Evolutionary conservation across 2,113 vertebrate species (phyloP), one percentile per base, ranked within the genome.

Genomic region (Gambusia affinis): DNA sequence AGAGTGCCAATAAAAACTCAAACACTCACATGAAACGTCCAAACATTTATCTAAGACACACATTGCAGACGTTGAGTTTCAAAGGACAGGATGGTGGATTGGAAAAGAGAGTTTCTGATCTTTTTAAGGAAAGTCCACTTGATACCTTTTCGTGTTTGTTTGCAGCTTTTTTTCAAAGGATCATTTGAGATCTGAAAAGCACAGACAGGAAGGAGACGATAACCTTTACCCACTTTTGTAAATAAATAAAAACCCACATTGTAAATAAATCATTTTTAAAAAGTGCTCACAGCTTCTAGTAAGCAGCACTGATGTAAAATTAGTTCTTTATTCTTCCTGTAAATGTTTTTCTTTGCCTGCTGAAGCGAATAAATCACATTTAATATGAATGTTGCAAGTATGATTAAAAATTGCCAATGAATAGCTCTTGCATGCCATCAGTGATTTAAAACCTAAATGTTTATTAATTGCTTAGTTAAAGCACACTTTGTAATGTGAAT

Each of bases 1-100:
- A 83, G 83, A 85, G 86, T 91, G 91, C 88, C 90, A 89, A 80
- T 6, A 76, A 77, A 72, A 24, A 57, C 64, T 73, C 29, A 6
- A 11, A 44, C 30, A 71, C 64, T 24, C 70, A 69, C 68, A 64
- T 22, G 27, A 60, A 31, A n/a, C 17, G 5, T 47, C 44, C 44
- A 47, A 31, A 67, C 63, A 80, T 78, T 73, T 73, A 78, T 74
- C 47, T 72, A 27, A 31, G 15, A 51, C 14, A 33, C 77, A 82
- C 75, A 60, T 30, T 64, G 69, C 17, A 31, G 35, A 68, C 17
- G 17, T 6, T 47, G 4, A 19, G 15, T 47, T 70, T 73, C 79
- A 75, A 65, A 84, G 83, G 0, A 15, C 15, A 22, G 66, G 14
- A 29, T 65, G 3, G 22, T 4, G 4, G 47, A 5, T 24, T 30